Percentiles rank a stretch among this genome's conserved stretches.
Evolutionary conservation across 2,113 vertebrate species (phyloP).

Genomic region (Ahaetulla prasina): DNA sequence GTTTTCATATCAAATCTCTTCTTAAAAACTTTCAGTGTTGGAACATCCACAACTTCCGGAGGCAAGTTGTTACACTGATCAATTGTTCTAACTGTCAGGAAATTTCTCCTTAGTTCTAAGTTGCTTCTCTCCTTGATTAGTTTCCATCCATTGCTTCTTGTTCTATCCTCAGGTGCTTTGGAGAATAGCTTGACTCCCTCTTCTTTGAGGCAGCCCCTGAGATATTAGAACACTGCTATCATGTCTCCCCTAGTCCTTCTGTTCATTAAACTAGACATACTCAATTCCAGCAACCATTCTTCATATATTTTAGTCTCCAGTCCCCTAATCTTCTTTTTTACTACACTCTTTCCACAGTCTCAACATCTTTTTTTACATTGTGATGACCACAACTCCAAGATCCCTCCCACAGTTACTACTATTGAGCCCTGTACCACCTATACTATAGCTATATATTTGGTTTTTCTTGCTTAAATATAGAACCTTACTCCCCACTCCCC

Average conservation of each 20-base stretch:
- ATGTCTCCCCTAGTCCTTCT: not conserved
- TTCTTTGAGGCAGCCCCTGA: not conserved
- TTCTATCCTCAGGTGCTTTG: not conserved
- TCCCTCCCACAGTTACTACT: not conserved
- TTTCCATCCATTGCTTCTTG: not conserved
- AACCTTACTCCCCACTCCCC: not conserved
- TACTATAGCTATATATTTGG: not conserved
- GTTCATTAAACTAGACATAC: not conserved
- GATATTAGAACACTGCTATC: not conserved
- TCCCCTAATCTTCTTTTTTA: not conserved
- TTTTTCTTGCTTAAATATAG: not conserved
- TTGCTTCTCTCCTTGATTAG: not conserved
- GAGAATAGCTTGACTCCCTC: not conserved
- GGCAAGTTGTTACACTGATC: not conserved
- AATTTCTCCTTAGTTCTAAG: not conserved
- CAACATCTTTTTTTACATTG: not conserved
- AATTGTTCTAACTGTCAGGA: not conserved
- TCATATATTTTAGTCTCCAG: not conserved
- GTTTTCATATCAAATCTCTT: no score
- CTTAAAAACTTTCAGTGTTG: not conserved
- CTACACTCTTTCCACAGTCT: not conserved
- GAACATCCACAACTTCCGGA: accelerated
- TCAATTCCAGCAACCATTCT: no score
- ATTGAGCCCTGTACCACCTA: no score
- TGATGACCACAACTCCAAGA: not conserved